Evolutionary conservation across 1,140 invertebrate species (phyloP).

Genomic region (Eriocheir sinensis): DNA sequence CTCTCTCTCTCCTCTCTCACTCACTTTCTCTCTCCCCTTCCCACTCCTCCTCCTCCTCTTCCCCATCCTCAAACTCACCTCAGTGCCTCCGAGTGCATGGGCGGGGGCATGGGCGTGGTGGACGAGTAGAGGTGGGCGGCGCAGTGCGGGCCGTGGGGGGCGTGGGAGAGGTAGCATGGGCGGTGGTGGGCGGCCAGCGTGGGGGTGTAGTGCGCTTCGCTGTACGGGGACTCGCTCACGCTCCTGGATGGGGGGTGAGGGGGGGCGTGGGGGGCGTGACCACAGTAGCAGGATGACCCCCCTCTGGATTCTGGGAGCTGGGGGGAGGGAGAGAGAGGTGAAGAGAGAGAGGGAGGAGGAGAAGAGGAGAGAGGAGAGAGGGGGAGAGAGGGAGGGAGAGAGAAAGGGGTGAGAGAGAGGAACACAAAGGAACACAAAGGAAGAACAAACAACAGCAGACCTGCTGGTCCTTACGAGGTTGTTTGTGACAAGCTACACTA

Average conservation of each 20-base stretch:
- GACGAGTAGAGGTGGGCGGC: conserved; percentile 66
- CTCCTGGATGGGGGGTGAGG: background rate
- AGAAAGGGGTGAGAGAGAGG: background rate
- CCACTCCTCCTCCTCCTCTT: background rate
- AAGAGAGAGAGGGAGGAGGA: no score
- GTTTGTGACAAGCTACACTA: no score
- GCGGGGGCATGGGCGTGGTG: conserved; percentile 58
- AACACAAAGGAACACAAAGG: no score
- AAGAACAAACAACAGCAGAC: no score
- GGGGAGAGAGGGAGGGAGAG: background rate
- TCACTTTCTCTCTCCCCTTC: background rate
- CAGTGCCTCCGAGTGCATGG: background rate
- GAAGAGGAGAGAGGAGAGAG: no score
- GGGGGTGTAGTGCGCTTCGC: conserved; percentile 71
- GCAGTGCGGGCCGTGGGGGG: conserved; percentile 12
- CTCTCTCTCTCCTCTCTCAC: background rate
- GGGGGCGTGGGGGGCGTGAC: background rate
- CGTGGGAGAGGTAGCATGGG: conserved; percentile 51
- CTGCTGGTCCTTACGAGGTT: no score
- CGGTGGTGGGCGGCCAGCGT: conserved; percentile 64
- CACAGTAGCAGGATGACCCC: background rate
- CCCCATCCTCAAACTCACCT: conserved; percentile 40
- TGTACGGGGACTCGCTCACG: conserved; percentile 57
- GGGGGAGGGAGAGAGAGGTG: no score
- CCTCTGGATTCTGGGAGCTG: no score